A percentile compares a stretch with the other conserved stretches of the same genome.
phyloP scores from a whole-genome alignment of 2,113 vertebrate genomes.

The Protobothrops flavoviridis region DNA sequence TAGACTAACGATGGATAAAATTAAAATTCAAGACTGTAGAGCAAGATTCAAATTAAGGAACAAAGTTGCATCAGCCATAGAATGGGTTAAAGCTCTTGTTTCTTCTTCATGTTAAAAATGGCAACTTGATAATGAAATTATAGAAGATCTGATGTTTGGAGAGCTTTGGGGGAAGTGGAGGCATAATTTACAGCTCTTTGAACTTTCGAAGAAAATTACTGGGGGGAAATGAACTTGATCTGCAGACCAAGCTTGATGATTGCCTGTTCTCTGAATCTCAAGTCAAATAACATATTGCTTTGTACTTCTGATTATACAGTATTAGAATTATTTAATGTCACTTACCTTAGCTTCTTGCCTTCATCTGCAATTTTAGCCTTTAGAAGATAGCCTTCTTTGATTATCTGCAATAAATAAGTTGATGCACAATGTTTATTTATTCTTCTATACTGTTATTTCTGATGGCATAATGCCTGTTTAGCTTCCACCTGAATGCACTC shows the following conservation, averaged over 20 bases:
- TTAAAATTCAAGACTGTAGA: neutral
- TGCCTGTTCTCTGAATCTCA: neutral
- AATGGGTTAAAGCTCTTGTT: neutral
- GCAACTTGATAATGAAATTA: neutral
- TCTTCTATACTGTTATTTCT: conserved; percentile 7
- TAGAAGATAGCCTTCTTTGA: conserved; percentile 87
- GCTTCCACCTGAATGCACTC: neutral
- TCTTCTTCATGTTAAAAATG: neutral
- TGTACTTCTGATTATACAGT: neutral
- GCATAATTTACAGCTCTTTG: neutral
- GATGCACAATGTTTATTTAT: conserved; percentile 43
- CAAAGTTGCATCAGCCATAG: neutral
- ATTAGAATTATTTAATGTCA: neutral
- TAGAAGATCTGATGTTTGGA: neutral
- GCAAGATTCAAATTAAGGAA: neutral
- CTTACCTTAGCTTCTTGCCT: conserved; percentile 89
- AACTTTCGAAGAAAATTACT: neutral
- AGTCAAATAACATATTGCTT: neutral
- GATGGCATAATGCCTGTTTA: neutral
- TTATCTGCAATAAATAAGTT: conserved; percentile 68
- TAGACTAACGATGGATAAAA: neutral
- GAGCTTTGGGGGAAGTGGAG: neutral
- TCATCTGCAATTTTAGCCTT: conserved; percentile 90
- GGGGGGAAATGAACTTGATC: neutral
- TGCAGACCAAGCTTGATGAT: neutral